Percentiles rank a stretch among this genome's conserved stretches.
Conservation (phyloP, 2,113 vertebrate species). For the Malurus cyaneus region DNA sequence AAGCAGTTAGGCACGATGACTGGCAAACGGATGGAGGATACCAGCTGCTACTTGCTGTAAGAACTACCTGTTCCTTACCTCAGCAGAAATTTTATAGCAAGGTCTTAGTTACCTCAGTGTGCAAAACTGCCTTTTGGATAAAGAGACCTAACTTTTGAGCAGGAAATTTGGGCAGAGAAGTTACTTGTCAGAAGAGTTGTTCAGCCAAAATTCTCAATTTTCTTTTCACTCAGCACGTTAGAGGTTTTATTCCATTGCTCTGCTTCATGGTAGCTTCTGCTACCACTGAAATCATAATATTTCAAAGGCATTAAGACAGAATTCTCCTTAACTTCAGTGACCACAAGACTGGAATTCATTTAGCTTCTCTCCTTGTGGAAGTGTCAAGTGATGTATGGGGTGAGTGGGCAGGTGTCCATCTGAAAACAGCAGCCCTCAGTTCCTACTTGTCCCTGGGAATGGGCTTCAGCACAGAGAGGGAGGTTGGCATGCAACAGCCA, state of each 20-base stretch:
- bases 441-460: neutral
- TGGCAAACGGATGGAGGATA: neutral
- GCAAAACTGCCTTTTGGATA: neutral
- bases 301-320: neutral
- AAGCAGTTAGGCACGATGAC: neutral
- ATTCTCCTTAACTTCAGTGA: neutral
- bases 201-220: neutral
- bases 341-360: neutral
- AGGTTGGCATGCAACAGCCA: neutral
- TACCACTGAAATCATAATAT: neutral
- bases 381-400: neutral
- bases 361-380: neutral
- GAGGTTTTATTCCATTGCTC: neutral
- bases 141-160: neutral
- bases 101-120: neutral
- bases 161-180: neutral
- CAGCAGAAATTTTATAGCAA: neutral
- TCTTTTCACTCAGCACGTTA: neutral
- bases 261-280: neutral
- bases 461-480: fast-evolving
- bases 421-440: neutral
- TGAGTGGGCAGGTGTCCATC: neutral
- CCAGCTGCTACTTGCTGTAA: neutral
- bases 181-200: neutral
- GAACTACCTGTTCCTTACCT: neutral